phyloP scores from a whole-genome alignment of 2,797 vertebrate genomes.

The Intellagama lesueurii region DNA sequence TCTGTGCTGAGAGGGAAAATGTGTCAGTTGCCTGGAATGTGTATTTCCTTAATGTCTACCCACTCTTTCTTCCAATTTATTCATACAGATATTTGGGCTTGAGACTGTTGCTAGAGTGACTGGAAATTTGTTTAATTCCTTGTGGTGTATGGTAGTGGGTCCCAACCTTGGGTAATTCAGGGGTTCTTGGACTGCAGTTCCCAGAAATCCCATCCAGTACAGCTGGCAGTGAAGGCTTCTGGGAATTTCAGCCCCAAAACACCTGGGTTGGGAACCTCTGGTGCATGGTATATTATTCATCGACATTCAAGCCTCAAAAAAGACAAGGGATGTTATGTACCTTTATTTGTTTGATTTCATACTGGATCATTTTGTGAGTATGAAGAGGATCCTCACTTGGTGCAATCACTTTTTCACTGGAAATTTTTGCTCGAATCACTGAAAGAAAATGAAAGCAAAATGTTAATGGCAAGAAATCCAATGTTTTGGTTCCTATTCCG shows the following conservation, averaged over 20 bases:
- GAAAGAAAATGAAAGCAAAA: slow-evolving; percentile 52
- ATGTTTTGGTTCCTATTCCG: background rate
- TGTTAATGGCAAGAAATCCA: slow-evolving; percentile 17
- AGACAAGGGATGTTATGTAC: slow-evolving; percentile 78
- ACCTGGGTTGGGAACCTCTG: too few relatives aligned
- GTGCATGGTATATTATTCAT: slow-evolving; percentile 23
- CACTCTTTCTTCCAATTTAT: too few relatives aligned
- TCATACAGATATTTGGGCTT: too few relatives aligned
- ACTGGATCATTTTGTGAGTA: slow-evolving; percentile 91
- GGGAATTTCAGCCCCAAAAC: too few relatives aligned
- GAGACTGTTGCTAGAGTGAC: background rate
- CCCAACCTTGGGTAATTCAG: too few relatives aligned
- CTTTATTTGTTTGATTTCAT: slow-evolving; percentile 97
- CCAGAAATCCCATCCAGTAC: too few relatives aligned
- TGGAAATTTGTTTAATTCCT: background rate
- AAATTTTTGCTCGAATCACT: slow-evolving; percentile 93
- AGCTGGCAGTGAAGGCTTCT: too few relatives aligned
- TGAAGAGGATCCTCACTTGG: slow-evolving; percentile 84
- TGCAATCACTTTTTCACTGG: slow-evolving; percentile 89
- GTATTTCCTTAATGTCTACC: too few relatives aligned
- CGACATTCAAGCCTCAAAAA: slow-evolving; percentile 52
- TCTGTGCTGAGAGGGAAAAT: too few relatives aligned
- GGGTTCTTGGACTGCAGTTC: too few relatives aligned
- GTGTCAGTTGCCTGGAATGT: too few relatives aligned
- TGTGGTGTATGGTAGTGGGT: too few relatives aligned